Conservation (phyloP, 2,888 invertebrate genomes). For the Abrostola tripartita region DNA sequence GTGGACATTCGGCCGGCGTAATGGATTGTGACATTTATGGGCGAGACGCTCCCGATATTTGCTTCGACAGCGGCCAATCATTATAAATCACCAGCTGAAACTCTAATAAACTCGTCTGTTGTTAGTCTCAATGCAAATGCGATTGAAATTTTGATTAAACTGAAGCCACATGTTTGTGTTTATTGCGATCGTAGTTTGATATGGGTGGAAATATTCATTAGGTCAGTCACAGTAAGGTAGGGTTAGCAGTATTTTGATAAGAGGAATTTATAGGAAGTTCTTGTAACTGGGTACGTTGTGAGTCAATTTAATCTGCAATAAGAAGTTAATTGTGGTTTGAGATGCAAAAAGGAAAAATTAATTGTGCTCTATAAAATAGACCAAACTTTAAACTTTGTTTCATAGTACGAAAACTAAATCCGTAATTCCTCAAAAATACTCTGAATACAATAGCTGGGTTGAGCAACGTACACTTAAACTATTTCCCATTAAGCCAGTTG, state of each 20-base stretch:
- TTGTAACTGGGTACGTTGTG: too few species aligned
- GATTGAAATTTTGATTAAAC: slow-evolving; percentile 57
- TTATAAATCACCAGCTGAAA: slow-evolving; percentile 58
- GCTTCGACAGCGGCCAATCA: slow-evolving; percentile 62
- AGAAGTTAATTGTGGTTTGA: neutral
- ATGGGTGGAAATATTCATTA: slow-evolving; percentile 1
- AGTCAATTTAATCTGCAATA: too few species aligned
- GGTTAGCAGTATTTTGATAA: too few species aligned
- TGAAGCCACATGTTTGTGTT: slow-evolving; percentile 46
- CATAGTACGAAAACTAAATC: slow-evolving; percentile 1
- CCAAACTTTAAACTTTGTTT: slow-evolving; percentile 11
- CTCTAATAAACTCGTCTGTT: slow-evolving; percentile 57
- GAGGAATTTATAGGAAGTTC: too few species aligned
- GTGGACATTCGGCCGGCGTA: slow-evolving; percentile 57
- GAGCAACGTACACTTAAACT: slow-evolving; percentile 44
- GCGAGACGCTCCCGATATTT: slow-evolving; percentile 57
- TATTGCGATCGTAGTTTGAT: slow-evolving; percentile 31
- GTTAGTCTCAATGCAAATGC: slow-evolving; percentile 59
- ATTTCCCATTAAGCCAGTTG: slow-evolving; percentile 50
- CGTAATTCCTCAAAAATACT: slow-evolving; percentile 32
- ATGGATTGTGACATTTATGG: slow-evolving; percentile 63
- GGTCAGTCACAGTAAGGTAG: too few species aligned
- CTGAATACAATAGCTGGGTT: slow-evolving; percentile 30
- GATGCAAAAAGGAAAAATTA: neutral
- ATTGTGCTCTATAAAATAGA: slow-evolving; percentile 2